Evolutionary conservation across 2,797 vertebrate species (phyloP), one percentile per base, ranked within the genome.

Genomic region (Pipistrellus pipistrellus): DNA sequence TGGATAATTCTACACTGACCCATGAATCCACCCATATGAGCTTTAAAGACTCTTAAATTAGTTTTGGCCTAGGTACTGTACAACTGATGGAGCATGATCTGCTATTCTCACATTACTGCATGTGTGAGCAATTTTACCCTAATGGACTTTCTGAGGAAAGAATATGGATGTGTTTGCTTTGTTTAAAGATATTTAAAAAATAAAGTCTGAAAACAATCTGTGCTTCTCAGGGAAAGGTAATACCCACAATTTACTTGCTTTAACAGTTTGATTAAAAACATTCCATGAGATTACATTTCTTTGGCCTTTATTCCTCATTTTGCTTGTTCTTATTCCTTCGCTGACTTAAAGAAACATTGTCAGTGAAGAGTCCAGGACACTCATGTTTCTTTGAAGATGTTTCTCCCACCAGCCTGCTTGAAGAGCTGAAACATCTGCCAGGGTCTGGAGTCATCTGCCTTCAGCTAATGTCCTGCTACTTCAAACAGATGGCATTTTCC

Each of bases 341-440:
- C 0, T 0, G 73, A 84, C 83, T 93, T 96, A 88, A 94, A 95
- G 95, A 95, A 97, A 95, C 68, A 93, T 10, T 80, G 85, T 91
- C 53, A 59, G 46, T 92, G 88, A 88, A 87, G 97, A 30, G 44
- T 73, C 81, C 77, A 91, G 94, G 96, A 87, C 25, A 91, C 44
- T 9, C 94, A 46, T 48, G 62, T 96, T 86, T 85, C 90, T 96
- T 93, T 95, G 85, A 89, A 96, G 76, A 85, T 44, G 35, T 71
- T 72, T 72, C 81, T 73, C 51, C 32, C 53, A 53, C 59, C 78
- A 88, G 95, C 71, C 94, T 3, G 27, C 78, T 91, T 88, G 73
- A 93, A 97, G 96, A 95, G 66, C 91, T 95, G 38, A 78, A 96
- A 97, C 94, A 98, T 98, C 96, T 98, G 96, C 75, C 66, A 35